These are phyloP conservation scores for Pseudorectes ferrugineus DNA, from an alignment of 2,113 vertebrate genomes.

Conservation along the genomic window DNA sequence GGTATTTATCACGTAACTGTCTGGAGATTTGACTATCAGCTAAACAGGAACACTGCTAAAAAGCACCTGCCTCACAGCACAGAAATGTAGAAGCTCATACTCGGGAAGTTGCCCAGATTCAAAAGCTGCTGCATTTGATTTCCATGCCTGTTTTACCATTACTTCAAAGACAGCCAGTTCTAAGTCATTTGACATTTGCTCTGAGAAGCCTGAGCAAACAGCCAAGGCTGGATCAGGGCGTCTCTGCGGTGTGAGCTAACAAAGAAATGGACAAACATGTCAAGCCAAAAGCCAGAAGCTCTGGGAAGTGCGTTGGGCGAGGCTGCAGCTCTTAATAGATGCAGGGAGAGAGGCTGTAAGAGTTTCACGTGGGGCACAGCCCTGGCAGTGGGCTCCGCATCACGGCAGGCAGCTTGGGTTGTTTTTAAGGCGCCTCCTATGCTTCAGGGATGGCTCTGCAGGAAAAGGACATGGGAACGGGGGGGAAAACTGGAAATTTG, in stretches of 20 bases:
- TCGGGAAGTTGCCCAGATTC: neutral
- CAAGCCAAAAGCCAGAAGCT: neutral
- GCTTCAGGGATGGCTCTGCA: neutral
- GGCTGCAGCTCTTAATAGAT: neutral
- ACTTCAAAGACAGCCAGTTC: neutral
- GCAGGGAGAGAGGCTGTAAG: neutral
- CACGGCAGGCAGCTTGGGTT: fast-evolving
- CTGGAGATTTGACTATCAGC: neutral
- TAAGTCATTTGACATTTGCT: neutral
- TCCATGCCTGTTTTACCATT: neutral
- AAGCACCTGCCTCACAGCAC: neutral
- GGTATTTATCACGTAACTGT: neutral
- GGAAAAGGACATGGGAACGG: neutral
- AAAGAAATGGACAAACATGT: neutral
- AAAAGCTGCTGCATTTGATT: neutral
- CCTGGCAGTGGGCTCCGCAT: neutral
- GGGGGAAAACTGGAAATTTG: neutral
- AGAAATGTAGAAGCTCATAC: neutral
- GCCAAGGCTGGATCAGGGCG: neutral
- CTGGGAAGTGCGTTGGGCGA: neutral
- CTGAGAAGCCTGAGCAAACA: slow-evolving; percentile 17
- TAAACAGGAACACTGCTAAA: neutral
- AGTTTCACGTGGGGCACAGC: fast-evolving
- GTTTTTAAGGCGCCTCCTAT: neutral
- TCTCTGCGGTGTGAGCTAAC: neutral